Evolutionary conservation across 2,113 vertebrate species (phyloP), one percentile per base, ranked within the genome.

Genomic region (Pedionomus torquatus): DNA sequence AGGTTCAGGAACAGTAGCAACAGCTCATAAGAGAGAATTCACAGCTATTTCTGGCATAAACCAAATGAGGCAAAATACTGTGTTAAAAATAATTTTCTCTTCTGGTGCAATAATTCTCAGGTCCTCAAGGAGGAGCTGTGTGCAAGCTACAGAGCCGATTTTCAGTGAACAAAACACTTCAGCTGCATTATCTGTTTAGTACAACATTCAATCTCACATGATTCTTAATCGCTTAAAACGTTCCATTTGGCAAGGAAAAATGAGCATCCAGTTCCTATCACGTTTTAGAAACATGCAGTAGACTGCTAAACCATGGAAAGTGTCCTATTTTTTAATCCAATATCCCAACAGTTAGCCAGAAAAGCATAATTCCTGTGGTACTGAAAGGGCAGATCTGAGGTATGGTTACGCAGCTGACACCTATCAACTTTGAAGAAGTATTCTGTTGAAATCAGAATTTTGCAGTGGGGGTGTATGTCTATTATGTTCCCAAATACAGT

Each of bases 41-140:
- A 54, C 37, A 90, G 11, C 21, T 54, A 13, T 39, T 63, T 30
- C 43, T 83, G 48, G 6, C 21, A 51, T 4, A 46, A 37, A 23
- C 5, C 87, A 55, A 75, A 43, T 11, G 7, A 39, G 11, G 2
- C 8, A 57, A 89, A 57, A 46, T 3, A 14, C 10, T 57, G 4
- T 13, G 28, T 43, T 80, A 75, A 52, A 81, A 74, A 49, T 7
- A 28, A 71, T 5, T 2, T 30, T 78, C 14, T 19, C 15, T 90
- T 68, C 16, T 39, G 21, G 19, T 95, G 95, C 60, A 97, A 44
- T 97, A 83, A 83, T 58, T 37, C 44, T 84, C 51, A 77, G 37
- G 1, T 95, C 98, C 98, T 97, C 97, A 46, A 91, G 97, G 71
- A 85, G 98, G 98, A 97, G 97, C 97, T 94, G 63, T 68, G 93